phyloP scores from a whole-genome alignment of 2,113 vertebrate species.

The Syngnathus scovelli region DNA sequence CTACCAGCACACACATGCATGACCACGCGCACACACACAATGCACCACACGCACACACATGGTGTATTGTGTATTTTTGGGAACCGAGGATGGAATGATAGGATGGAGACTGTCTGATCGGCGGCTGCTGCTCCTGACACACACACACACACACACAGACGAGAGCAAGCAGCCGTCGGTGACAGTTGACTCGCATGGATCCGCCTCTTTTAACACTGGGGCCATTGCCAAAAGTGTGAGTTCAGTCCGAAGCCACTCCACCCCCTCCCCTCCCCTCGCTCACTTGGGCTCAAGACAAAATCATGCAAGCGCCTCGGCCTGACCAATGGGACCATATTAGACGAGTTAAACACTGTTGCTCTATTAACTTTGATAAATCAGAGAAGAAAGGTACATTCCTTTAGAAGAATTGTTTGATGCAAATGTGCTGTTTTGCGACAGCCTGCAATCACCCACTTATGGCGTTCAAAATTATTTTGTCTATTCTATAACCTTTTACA shows the following conservation, averaged over 20 bases:
- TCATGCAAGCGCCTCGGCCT: too few species aligned
- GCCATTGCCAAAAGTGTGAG: background rate
- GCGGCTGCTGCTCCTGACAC: background rate
- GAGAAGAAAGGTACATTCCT: too few species aligned
- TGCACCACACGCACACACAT: slow-evolving; percentile 3
- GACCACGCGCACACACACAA: slow-evolving; percentile 16
- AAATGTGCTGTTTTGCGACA: too few species aligned
- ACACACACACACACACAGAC: background rate
- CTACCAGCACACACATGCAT: slow-evolving; percentile 38
- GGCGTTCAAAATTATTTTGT: too few species aligned
- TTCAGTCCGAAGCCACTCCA: background rate
- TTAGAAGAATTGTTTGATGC: too few species aligned
- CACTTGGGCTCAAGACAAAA: too few species aligned
- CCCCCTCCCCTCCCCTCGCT: background rate
- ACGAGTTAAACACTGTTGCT: too few species aligned
- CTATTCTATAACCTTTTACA: too few species aligned
- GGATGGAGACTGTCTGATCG: background rate
- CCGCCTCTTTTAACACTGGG: background rate
- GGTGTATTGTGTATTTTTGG: slow-evolving; percentile 6
- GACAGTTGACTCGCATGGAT: background rate
- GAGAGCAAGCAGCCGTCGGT: slow-evolving; percentile 20
- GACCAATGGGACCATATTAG: too few species aligned
- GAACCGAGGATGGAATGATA: slow-evolving; percentile 5
- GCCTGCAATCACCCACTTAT: too few species aligned
- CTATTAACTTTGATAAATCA: too few species aligned